Conservation (phyloP, 2,113 vertebrate species). For the Isichthys henryi region DNA sequence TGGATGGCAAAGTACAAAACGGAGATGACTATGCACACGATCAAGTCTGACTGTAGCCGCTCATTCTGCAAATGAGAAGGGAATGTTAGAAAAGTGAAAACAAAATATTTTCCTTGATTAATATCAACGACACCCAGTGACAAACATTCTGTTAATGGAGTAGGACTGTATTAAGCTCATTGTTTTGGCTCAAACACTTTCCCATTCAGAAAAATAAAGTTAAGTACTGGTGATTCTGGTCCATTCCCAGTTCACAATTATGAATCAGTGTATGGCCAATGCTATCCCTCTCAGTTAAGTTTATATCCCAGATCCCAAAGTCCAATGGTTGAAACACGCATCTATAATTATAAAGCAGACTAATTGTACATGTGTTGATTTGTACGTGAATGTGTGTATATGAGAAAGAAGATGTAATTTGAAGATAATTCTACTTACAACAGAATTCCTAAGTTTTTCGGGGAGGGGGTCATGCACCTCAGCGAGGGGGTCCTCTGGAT, state of each 20-base stretch:
- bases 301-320: neutral
- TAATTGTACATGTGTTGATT: neutral
- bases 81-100: neutral
- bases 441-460: conserved; percentile 89
- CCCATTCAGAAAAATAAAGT: neutral
- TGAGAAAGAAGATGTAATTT: neutral
- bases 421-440: conserved; percentile 66
- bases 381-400: neutral
- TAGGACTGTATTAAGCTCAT: neutral
- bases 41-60: conserved; percentile 89
- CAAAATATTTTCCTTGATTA: neutral
- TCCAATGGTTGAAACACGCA: neutral
- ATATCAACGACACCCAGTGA: neutral
- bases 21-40: conserved; percentile 85
- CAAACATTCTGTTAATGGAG: neutral
- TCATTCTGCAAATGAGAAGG: conserved; percentile 69
- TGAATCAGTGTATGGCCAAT: neutral
- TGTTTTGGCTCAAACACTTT: neutral
- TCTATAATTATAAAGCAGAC: neutral
- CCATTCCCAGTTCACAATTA: neutral
- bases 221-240: neutral
- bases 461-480: conserved; percentile 96
- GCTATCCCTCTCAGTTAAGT: neutral
- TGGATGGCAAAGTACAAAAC: conserved; percentile 97
- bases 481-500: conserved; percentile 90